Conservation (phyloP, 2,797 vertebrate genomes). For the Falco rusticolus region DNA sequence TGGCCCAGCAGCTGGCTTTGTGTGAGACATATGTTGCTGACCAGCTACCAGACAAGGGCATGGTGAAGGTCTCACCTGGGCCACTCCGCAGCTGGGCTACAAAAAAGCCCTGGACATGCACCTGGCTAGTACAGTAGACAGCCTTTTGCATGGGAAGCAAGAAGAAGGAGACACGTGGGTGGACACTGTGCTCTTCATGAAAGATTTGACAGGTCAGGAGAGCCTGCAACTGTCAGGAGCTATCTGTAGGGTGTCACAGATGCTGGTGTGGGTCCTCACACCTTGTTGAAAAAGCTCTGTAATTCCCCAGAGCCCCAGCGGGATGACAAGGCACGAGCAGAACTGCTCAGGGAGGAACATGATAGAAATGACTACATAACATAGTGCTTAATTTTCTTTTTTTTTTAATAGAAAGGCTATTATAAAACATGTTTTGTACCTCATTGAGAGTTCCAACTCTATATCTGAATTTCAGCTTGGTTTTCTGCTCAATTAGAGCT, state of each 20-base stretch:
- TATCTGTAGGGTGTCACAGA: rapidly evolving
- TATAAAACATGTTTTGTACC: neutral
- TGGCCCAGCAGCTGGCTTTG: neutral
- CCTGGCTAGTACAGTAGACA: neutral
- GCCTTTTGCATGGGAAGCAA: neutral
- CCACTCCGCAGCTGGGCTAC: neutral
- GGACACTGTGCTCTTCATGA: neutral
- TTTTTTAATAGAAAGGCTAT: neutral
- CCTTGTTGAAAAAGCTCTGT: neutral
- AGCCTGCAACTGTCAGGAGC: neutral
- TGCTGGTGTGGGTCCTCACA: neutral
- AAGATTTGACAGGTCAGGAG: neutral
- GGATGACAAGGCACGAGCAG: neutral
- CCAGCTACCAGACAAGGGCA: neutral
- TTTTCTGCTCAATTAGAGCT: conserved; percentile 33
- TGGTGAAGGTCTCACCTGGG: rapidly evolving
- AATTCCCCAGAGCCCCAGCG: neutral
- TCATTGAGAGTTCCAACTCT: neutral
- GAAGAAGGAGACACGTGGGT: neutral
- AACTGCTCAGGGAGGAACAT: neutral
- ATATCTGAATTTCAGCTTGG: conserved; percentile 10
- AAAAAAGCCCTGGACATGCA: rapidly evolving
- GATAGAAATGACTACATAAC: neutral
- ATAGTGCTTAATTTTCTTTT: neutral
- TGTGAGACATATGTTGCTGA: rapidly evolving